Conservation (phyloP, 2,888 invertebrate species). For the Agonum fuliginosum region DNA sequence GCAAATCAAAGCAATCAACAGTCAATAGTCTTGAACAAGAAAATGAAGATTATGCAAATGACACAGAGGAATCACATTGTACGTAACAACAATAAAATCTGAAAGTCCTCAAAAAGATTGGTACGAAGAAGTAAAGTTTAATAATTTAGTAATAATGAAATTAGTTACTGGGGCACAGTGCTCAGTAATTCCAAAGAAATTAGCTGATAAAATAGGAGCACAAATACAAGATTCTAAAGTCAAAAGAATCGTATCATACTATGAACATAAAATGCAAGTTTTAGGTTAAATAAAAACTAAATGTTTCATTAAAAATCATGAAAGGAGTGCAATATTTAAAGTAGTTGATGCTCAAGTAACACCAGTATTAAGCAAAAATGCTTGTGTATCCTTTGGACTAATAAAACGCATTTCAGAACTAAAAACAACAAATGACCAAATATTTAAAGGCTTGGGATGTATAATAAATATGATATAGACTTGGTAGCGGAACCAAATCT, state of each 20-base stretch:
- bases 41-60: too few relatives aligned
- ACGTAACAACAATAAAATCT: background rate
- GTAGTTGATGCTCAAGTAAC: background rate
- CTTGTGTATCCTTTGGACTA: background rate
- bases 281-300: background rate
- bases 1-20: constrained; percentile 4
- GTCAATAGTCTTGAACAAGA: background rate
- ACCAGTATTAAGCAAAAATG: background rate
- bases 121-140: background rate
- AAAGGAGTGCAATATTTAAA: background rate
- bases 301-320: background rate
- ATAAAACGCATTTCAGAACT: background rate
- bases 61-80: background rate
- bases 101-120: background rate
- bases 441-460: constrained; percentile 5
- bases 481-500: background rate
- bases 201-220: background rate
- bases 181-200: background rate
- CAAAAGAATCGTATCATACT: background rate
- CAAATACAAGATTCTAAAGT: background rate
- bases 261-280: background rate
- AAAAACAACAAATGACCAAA: constrained; percentile 2
- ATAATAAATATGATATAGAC: background rate
- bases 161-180: constrained; percentile 50
- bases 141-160: background rate